Percentiles rank a stretch among this genome's conserved stretches.
These are phyloP conservation scores for Crepidodera aurea DNA, from an alignment of 2,888 invertebrate species.

Conservation along the genomic window DNA sequence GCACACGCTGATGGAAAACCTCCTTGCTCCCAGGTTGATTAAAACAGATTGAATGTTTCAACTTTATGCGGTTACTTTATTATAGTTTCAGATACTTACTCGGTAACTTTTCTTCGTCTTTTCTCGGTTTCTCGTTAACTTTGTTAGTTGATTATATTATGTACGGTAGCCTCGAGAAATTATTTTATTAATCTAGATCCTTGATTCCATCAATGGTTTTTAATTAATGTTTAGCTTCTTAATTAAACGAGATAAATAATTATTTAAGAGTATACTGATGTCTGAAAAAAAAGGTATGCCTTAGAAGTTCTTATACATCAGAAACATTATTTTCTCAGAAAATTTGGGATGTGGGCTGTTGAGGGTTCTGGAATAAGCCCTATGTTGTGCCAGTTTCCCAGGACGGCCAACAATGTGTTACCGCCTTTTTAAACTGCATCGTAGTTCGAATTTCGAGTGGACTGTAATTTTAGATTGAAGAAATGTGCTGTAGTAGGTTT, in stretches of 20 bases:
- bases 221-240: slow-evolving; percentile 20
- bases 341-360: no score
- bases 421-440: no score
- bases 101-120: slow-evolving; percentile 44
- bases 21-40: slow-evolving; percentile 61
- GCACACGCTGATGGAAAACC: slow-evolving; percentile 56
- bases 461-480: no score
- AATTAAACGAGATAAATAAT: slow-evolving; percentile 14
- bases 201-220: slow-evolving; percentile 6
- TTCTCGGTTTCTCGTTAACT: slow-evolving; percentile 22
- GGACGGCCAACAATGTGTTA: no score
- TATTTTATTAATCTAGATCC: slow-evolving; percentile 25
- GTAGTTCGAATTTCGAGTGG: no score
- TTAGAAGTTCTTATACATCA: no score
- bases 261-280: neutral
- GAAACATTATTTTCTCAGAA: no score
- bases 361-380: no score
- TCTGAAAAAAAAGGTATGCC: no score
- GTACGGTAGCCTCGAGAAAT: slow-evolving; percentile 8
- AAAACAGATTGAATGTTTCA: slow-evolving; percentile 64
- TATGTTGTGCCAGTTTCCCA: no score
- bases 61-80: slow-evolving; percentile 59
- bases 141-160: slow-evolving; percentile 10
- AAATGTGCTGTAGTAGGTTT: no score
- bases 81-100: slow-evolving; percentile 56